Conservation (phyloP, 2,797 vertebrate genomes). For the Enteromius anoplus region DNA sequence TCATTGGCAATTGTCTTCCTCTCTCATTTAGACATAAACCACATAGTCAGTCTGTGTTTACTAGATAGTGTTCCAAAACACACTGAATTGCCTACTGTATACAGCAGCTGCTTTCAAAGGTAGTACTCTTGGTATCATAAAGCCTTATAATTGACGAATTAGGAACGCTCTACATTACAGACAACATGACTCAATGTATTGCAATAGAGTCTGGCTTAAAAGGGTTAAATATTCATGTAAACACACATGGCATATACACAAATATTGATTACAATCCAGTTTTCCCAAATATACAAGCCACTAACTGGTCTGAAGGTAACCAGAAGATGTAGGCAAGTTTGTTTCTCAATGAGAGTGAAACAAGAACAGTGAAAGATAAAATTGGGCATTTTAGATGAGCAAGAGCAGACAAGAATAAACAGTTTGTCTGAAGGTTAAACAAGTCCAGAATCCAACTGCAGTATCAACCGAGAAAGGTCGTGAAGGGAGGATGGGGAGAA, state of each 20-base stretch:
- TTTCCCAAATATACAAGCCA: constrained; percentile 37
- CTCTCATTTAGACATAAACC: constrained; percentile 18
- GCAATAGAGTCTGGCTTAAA: background rate
- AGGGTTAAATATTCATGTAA: background rate
- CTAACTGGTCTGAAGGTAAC: constrained; percentile 19
- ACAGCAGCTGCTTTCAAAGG: constrained; percentile 1
- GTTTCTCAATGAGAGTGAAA: background rate
- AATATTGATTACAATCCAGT: background rate
- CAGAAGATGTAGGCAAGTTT: background rate
- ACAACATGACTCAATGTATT: background rate
- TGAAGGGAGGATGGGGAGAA: background rate
- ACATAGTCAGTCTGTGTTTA: constrained; percentile 31
- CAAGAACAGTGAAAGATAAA: background rate
- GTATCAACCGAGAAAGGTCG: background rate
- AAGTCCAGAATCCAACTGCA: constrained; percentile 8
- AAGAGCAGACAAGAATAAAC: constrained; percentile 11
- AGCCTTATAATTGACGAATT: background rate
- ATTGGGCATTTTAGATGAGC: background rate
- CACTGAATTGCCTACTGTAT: background rate
- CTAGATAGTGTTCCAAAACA: constrained; percentile 46
- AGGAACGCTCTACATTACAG: background rate
- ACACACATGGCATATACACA: background rate
- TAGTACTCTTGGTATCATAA: background rate
- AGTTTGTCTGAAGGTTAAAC: constrained; percentile 3
- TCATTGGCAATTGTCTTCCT: background rate